Evolutionary conservation across 2,888 invertebrate species (phyloP), one percentile per base, ranked within the genome.

Genomic region (Zaprionus bogoriensis): DNA sequence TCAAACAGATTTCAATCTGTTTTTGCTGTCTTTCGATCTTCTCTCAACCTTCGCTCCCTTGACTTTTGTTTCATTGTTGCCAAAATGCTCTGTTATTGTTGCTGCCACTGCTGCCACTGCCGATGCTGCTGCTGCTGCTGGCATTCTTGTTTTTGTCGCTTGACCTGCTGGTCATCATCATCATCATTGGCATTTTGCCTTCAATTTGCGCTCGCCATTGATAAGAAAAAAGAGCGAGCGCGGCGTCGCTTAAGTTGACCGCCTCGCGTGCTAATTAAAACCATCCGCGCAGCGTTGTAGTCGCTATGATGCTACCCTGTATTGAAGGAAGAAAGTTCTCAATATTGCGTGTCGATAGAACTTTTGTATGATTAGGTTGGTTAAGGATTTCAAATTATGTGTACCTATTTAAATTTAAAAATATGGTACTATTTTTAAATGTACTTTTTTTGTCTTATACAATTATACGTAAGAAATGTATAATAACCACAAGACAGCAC

Each of bases 1-100:
- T 75, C 70, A 76, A 87, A 87, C 86, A 80, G 88, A 88, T 87
- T 88, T 87, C 83, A 88, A 87, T 88, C 84, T 86, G 86, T 80
- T 86, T 81, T 78, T 74, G 70, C 61, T 77, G 74, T 77, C 62
- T 81, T 81, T 72, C 73, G 73, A 72, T 67, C 72, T 64, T 54
- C 38, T 39, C 42, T 25, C 44, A 52, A 23, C 52, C 65, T 46
- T 65, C 52, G 58, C 36, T 51, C 38, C 30, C 45, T 60, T 41
- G 46, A 38, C 78, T 61, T 79, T 66, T 74, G 77, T 74, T 77
- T 77, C 77, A 77, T 77, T 84, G 77, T 80, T 83, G 66, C 73
- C 83, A 59, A 79, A 82, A 82, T 79, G 75, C 72, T 44, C 59
- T 41, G 83, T 42, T 44, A 50, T 61, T 65, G 50, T 65, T 64